Evolutionary conservation across 2,888 invertebrate genomes (phyloP).

Genomic region (Mimumesa dahlbomi): DNA sequence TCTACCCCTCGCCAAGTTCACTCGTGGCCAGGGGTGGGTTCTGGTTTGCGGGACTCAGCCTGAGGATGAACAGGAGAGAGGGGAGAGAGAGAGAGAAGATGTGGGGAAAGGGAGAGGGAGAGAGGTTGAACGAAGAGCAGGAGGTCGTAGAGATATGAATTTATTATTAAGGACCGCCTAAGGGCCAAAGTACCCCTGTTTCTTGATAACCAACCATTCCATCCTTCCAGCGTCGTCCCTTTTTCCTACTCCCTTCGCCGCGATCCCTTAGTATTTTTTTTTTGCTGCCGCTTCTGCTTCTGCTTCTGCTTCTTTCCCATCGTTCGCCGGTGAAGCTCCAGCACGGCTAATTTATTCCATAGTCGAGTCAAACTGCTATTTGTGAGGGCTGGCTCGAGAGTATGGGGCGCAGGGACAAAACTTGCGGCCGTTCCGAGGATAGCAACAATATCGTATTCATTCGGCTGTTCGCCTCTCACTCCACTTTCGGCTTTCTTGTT

Average conservation of each 20-base stretch:
- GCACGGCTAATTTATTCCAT: slow-evolving; percentile 71
- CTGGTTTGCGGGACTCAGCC: slow-evolving; percentile 32
- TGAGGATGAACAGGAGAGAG: slow-evolving; percentile 50
- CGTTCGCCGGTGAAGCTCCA: slow-evolving; percentile 34
- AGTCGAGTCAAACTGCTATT: slow-evolving; percentile 63
- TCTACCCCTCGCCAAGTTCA: slow-evolving; percentile 15
- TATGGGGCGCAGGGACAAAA: slow-evolving; percentile 38
- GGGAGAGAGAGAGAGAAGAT: no score
- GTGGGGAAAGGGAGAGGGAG: no score
- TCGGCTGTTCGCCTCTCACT: slow-evolving; percentile 47
- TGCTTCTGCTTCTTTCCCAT: slow-evolving; percentile 6
- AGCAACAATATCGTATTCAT: slow-evolving; percentile 70
- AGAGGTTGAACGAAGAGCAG: slow-evolving; percentile 59
- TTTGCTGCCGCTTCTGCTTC: no score
- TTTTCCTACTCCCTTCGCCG: slow-evolving; percentile 9
- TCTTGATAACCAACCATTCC: slow-evolving; percentile 69
- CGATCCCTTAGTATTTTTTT: no score
- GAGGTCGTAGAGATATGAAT: slow-evolving; percentile 77
- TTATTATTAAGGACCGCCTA: slow-evolving; percentile 78
- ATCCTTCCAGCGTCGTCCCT: slow-evolving; percentile 19
- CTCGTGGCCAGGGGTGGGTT: slow-evolving; percentile 38
- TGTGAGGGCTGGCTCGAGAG: slow-evolving; percentile 38
- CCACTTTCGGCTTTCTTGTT: slow-evolving; percentile 11
- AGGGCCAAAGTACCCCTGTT: slow-evolving; percentile 75
- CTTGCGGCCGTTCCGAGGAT: slow-evolving; percentile 48